Evolutionary conservation across 2,113 vertebrate genomes (phyloP), one percentile per base, ranked within the genome.

Genomic region (Saccopteryx leptura): DNA sequence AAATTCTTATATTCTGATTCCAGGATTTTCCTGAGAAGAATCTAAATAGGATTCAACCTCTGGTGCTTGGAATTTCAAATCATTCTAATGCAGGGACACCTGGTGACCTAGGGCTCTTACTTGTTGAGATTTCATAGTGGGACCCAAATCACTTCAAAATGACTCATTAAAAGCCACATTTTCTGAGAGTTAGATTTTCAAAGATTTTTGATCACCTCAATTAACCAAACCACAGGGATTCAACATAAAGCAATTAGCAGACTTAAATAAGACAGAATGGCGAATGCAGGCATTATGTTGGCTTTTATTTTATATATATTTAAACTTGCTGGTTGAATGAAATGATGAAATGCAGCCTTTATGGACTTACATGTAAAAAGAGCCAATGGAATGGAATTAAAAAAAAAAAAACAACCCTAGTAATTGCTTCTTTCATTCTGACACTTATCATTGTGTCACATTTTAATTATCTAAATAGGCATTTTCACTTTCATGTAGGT

Each of bases 191-290:
- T 66, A 88, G 5, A 8, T 46, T 83, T 93, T 93, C 83, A 89
- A 95, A 94, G 69, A 92, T 69, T 12, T 85, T 88, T 69, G 31
- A 83, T 93, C 80, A 91, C 75, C 88, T 92, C 84, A 94, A 85
- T 96, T 97, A 97, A 95, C 71, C 65, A 96, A 95, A 60, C 90
- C 48, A 95, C 80, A 93, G 71, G 96, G 39, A 84, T 90, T 94
- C 87, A 92, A 95, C 93, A 94, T 46, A 94, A 97, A 96, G 92
- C 39, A 92, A 93, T 93, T 96, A 93, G 14, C 75, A 84, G n/a
- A 61, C 31, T 91, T 94, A 88, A 92, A 72, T 88, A 91, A 72
- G 21, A 66, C 23, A 90, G 84, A 8, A 46, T 94, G 28, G 24
- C 66, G 65, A 88, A 87, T 69, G 74, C 65, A 93, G 76, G 75